Conservation (phyloP, 1,140 invertebrate genomes). For the Lerema accius region DNA sequence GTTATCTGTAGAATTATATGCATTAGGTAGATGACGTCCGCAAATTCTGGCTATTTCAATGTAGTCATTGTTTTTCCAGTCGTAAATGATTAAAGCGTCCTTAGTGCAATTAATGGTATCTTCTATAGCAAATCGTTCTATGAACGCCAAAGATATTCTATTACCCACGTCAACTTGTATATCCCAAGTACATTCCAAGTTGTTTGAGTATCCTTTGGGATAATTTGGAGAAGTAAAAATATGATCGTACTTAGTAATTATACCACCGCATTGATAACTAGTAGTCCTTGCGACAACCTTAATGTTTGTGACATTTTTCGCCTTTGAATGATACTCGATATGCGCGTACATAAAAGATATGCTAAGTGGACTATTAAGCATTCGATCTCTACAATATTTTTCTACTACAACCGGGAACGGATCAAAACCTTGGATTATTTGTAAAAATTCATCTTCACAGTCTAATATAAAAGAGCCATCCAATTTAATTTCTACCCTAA, state of each 20-base stretch:
- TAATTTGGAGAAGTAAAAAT: conserved; percentile 84
- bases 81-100: conserved; percentile 86
- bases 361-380: conserved; percentile 59
- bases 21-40: conserved; percentile 85
- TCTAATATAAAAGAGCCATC: conserved; percentile 61
- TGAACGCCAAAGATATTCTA: conserved; percentile 87
- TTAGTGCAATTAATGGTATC: conserved; percentile 87
- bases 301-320: conserved; percentile 50
- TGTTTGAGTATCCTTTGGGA: conserved; percentile 86
- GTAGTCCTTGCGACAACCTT: conserved; percentile 49
- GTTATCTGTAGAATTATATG: conserved; percentile 85
- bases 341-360: conserved; percentile 73
- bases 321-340: conserved; percentile 87
- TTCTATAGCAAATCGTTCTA: conserved; percentile 90
- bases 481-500: conserved; percentile 84
- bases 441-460: conserved; percentile 86
- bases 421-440: conserved; percentile 83
- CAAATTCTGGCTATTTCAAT: conserved; percentile 86
- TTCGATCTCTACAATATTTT: conserved; percentile 84
- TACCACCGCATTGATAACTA: conserved; percentile 82
- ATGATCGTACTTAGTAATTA: conserved; percentile 72
- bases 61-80: conserved; percentile 80
- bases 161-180: conserved; percentile 86
- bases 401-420: conserved; percentile 83
- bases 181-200: conserved; percentile 92